Evolutionary conservation across 2,113 vertebrate species (phyloP).

Genomic region (Cochlearius cochlearius): DNA sequence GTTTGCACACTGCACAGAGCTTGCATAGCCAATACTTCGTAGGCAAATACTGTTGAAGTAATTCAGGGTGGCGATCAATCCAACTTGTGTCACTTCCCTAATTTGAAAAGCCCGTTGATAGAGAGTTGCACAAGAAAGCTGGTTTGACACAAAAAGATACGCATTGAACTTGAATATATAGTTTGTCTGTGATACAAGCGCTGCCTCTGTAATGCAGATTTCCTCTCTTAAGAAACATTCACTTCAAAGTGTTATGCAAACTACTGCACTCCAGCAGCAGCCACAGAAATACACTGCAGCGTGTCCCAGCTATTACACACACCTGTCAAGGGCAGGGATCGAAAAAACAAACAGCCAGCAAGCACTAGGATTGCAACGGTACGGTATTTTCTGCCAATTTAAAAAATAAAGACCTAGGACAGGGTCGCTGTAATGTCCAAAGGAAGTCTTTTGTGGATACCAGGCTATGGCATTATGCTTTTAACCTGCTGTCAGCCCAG

Average conservation of each 20-base stretch:
- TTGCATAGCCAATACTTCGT: fast-evolving
- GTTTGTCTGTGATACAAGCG: not conserved
- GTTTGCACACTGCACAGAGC: not conserved
- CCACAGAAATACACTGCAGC: not conserved
- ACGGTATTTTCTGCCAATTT: not conserved
- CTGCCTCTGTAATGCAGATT: not conserved
- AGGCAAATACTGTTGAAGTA: not conserved
- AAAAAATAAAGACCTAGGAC: not conserved
- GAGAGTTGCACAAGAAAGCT: not conserved
- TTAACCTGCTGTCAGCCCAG: not conserved
- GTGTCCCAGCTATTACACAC: not conserved
- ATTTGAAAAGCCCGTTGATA: not conserved
- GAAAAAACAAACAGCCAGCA: not conserved
- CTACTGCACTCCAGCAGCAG: not conserved
- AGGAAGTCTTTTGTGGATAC: not conserved
- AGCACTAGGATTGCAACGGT: not conserved
- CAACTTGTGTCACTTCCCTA: not conserved
- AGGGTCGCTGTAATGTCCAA: not conserved
- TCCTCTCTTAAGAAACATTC: not conserved
- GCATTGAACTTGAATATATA: not conserved
- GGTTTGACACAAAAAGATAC: not conserved
- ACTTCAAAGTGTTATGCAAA: conserved; percentile 22
- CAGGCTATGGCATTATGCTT: not conserved
- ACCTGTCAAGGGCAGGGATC: not conserved
- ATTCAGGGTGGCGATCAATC: not conserved